Conservation (phyloP, 2,113 vertebrate genomes). For the Pygathrix nemaeus region DNA sequence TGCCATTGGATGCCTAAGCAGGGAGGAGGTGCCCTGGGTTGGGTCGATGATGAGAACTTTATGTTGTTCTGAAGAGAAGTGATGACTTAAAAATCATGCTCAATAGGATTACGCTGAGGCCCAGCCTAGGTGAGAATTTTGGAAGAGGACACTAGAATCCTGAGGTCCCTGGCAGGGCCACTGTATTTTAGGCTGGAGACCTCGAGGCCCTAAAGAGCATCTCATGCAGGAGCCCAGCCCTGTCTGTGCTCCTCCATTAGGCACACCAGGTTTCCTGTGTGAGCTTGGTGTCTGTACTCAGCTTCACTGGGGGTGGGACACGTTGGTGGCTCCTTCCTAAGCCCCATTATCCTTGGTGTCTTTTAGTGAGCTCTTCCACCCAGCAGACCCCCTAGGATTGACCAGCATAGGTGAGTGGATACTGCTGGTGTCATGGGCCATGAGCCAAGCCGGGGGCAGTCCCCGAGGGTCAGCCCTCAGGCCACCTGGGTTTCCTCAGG, state of each 20-base stretch:
- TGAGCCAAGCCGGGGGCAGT: accelerated
- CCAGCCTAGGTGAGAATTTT: too few relatives aligned
- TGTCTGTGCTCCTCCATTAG: too few relatives aligned
- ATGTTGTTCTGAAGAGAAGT: too few relatives aligned
- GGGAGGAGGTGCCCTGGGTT: too few relatives aligned
- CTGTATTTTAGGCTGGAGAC: not conserved
- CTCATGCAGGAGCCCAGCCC: not conserved
- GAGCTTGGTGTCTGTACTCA: not conserved
- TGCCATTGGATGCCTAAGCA: too few relatives aligned
- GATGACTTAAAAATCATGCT: too few relatives aligned
- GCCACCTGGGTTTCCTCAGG: too few relatives aligned
- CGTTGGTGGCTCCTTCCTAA: not conserved
- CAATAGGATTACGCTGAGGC: too few relatives aligned
- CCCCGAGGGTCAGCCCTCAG: accelerated
- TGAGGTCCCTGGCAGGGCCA: accelerated
- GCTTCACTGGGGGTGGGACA: not conserved
- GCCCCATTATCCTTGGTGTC: accelerated
- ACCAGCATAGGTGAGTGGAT: not conserved
- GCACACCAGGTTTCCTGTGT: too few relatives aligned
- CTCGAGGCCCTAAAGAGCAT: not conserved
- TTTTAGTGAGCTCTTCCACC: not conserved
- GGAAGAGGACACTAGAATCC: too few relatives aligned
- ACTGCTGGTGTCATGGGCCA: not conserved
- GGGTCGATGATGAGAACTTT: too few relatives aligned
- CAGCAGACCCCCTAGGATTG: not conserved